phyloP scores from a whole-genome alignment of 92 coral and sea anemone species.

The Palythoa heliodiscus region DNA sequence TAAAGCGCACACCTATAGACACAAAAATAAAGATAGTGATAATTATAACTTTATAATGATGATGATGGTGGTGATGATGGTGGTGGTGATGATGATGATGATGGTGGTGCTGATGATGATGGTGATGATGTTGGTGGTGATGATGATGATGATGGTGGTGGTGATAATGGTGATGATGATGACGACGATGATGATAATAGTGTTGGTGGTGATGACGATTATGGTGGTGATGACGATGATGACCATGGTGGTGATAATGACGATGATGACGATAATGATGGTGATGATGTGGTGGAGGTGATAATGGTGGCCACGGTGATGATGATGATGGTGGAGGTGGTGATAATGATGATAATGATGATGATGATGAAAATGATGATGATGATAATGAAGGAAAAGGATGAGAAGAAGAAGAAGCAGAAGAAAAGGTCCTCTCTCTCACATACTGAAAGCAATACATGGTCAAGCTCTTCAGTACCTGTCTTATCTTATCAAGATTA shows the following conservation, averaged over 20 bases:
- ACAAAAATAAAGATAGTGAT: neutral
- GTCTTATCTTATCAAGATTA: no score
- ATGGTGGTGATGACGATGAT: neutral
- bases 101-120: no score
- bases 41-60: neutral
- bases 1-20: conserved; percentile 73
- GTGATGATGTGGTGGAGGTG: neutral
- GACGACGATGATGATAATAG: no score
- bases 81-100: no score
- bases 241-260: neutral
- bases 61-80: neutral
- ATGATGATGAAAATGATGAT: neutral
- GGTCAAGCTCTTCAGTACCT: no score
- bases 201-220: neutral
- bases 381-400: neutral
- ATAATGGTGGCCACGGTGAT: neutral
- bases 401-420: no score
- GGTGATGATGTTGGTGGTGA: no score
- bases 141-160: no score
- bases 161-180: no score
- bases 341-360: neutral
- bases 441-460: no score
- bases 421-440: no score
- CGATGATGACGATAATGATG: neutral
- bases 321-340: neutral